These are phyloP conservation scores for Erebia epiphron DNA, from an alignment of 2,888 invertebrate genomes.

Conservation along the genomic window DNA sequence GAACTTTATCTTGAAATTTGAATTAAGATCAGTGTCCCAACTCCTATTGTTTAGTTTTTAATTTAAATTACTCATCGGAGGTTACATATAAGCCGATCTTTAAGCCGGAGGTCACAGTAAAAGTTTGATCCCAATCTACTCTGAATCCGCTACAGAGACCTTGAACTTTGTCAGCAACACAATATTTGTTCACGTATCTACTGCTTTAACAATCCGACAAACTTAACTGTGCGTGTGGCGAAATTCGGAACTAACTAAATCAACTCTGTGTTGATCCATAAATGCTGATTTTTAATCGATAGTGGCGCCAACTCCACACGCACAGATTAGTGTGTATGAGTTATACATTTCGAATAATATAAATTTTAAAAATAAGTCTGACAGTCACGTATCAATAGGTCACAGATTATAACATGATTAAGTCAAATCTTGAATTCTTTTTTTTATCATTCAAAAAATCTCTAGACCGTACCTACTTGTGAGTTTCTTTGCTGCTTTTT, in stretches of 20 bases:
- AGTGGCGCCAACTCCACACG: no score
- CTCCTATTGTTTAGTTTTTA: slow-evolving; percentile 1
- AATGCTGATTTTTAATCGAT: no score
- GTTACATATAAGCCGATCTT: slow-evolving; percentile 13
- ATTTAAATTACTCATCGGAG: slow-evolving; percentile 13
- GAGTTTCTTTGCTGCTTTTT: no score
- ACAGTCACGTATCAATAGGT: slow-evolving; percentile 18
- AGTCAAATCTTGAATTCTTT: slow-evolving; percentile 3
- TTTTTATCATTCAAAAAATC: not conserved
- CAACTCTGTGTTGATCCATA: no score
- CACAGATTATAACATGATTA: slow-evolving; percentile 18
- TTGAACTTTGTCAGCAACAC: slow-evolving; percentile 22
- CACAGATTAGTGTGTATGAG: no score
- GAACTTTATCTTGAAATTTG: no score
- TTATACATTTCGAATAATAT: not conserved
- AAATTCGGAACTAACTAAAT: no score
- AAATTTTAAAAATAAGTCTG: slow-evolving; percentile 17
- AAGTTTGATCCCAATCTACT: slow-evolving; percentile 26
- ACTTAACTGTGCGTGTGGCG: no score
- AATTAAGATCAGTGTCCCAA: not conserved
- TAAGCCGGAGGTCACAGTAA: slow-evolving; percentile 21
- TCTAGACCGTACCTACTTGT: not conserved
- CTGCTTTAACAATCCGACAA: no score
- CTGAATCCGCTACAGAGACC: slow-evolving; percentile 15
- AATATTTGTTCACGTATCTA: slow-evolving; percentile 16